phyloP scores from a whole-genome alignment of 2,888 invertebrate species.

The Tanypteryx hageni region DNA sequence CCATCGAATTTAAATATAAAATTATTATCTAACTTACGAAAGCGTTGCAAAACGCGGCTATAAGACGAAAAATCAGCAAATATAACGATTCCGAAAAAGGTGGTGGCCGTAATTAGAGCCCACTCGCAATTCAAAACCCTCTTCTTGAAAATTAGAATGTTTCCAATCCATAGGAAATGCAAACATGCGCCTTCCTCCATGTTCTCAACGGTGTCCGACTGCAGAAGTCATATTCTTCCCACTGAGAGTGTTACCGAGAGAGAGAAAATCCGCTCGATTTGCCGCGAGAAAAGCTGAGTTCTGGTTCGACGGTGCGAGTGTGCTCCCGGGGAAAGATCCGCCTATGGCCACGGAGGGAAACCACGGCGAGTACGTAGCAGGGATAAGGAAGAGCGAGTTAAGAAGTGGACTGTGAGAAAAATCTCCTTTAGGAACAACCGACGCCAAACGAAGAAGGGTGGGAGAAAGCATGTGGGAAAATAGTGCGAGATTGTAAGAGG shows the following conservation, averaged over 20 bases:
- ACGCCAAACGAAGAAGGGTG: background rate
- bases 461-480: too few relatives aligned
- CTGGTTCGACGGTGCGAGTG: too few relatives aligned
- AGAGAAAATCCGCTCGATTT: constrained; percentile 29
- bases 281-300: background rate
- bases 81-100: too few relatives aligned
- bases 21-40: too few relatives aligned
- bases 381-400: background rate
- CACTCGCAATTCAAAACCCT: too few relatives aligned
- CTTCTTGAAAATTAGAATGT: too few relatives aligned
- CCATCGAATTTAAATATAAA: too few relatives aligned
- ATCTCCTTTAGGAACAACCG: background rate
- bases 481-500: background rate
- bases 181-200: background rate
- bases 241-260: constrained; percentile 21
- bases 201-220: constrained; percentile 35
- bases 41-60: too few relatives aligned
- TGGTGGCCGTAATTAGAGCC: too few relatives aligned
- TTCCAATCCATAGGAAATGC: too few relatives aligned
- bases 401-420: background rate
- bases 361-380: background rate
- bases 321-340: background rate
- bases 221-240: constrained; percentile 34
- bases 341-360: background rate
- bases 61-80: too few relatives aligned